Evolutionary conservation across 2,113 vertebrate species (phyloP), one percentile per base, ranked within the genome.

Genomic region (Thalassoma bifasciatum): DNA sequence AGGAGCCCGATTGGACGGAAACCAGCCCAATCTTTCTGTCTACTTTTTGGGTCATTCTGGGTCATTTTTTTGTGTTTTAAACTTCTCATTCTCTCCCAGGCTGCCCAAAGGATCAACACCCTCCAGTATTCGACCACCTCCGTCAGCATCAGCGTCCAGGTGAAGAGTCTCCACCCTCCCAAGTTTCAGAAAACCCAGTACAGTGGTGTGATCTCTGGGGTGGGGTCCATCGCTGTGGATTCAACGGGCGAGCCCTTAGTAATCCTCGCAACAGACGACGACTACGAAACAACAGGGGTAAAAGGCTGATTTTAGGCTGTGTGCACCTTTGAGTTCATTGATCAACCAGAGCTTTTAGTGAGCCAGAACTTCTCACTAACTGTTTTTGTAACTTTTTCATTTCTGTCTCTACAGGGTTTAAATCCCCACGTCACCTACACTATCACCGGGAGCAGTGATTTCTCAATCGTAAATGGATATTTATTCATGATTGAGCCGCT

Each of bases 381-480:
- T 30, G 30, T 6, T 30, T 30, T 30, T 30, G 30, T 30, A 30
- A 49, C 74, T 8, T 75, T 19, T 37, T 6, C 0, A 46, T 73
- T 21, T 72, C 21, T 76, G 37, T 19, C 69, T n/a, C 37, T 69
- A 42, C 87, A 97, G 96, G 92, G 91, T 21, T 0, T 93, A 49
- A 97, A 97, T 88, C 95, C 95, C 19, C 13, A 88, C 66, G 84
- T 96, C 0, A 21, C 10, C 5, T 96, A 96, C 79, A 68, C 46
- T 6, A n/a, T 95, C 46, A n/a, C 22, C 1, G 93, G 83, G 13
- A 93, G 54, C 77, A 79, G 10, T 0, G 82, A 86, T 10, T 96
- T 97, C 86, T 70, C 34, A 0, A 66, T 94, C 14, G 23, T 42
- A 24, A 77, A 92, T 0, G 93, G 94, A 23, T 85, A 89, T 72